Evolutionary conservation across 1,140 invertebrate species (phyloP), one percentile per base, ranked within the genome.

Genomic region (Caenorhabditis latens): DNA sequence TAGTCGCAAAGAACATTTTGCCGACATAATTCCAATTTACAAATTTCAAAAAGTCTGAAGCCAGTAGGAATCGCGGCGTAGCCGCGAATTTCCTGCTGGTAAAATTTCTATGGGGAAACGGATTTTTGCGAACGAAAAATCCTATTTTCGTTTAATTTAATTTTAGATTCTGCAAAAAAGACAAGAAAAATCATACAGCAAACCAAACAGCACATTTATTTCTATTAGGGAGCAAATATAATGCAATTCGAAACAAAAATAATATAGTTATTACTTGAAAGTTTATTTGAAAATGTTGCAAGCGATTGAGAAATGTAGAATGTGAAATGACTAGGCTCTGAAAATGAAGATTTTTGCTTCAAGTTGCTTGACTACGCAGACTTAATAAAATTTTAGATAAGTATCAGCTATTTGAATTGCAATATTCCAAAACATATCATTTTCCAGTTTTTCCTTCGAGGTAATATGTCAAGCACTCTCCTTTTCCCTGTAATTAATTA

Each of bases 391-490:
- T 32, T 32, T 32, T 2, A 32, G 32, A 32, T 32, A 32, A 32
- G 32, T 32, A 32, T 32, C 1, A 0, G 50, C 50, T 53, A 16
- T 11, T 53, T 53, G 16, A 8, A 11, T 53, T 9, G 50, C 2
- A 11, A 9, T 11, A 1, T 50, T 16, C 14, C 50, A 16, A 16
- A 14, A 8, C 24, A 32, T 5, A 24, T 79, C 24, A 42, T 79
- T 79, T 79, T 48, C 71, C 71, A 11, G 71, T 79, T 83, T 89
- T 91, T 4, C 91, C 91, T 84, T 92, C 91, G 16, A 92, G 83
- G 86, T 90, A 92, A 82, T 84, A 92, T 6, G 91, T 92, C 48
- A 75, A 83, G 58, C 91, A 91, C 58, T 90, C 88, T 79, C 91
- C 91, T 88, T 92, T 92, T 21, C 91, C 91, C 91, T 91, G 71